These are phyloP conservation scores for Sycophila texana DNA, from an alignment of 2,888 invertebrate genomes.

Conservation along the genomic window DNA sequence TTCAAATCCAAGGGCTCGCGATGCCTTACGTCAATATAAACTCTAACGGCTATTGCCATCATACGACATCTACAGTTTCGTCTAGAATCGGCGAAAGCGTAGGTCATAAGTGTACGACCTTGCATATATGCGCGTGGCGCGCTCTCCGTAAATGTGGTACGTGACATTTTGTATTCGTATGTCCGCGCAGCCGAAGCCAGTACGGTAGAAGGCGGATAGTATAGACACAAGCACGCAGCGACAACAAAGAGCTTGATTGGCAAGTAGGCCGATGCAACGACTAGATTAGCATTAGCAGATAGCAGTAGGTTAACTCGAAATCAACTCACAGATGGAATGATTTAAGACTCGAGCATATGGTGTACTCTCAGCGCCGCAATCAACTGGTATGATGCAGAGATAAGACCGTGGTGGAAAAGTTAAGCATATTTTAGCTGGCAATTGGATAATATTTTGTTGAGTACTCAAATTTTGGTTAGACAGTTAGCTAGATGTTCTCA, in stretches of 20 bases:
- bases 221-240: background rate
- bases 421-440: no score
- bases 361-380: no score
- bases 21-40: background rate
- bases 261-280: constrained; percentile 28
- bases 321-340: constrained; percentile 12
- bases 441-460: no score
- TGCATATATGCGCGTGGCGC: background rate
- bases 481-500: no score
- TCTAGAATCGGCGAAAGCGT: constrained; percentile 2
- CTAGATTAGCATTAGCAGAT: no score
- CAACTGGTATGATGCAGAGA: no score
- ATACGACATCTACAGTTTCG: no score
- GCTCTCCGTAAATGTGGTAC: background rate
- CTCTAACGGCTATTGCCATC: background rate
- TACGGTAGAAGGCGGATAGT: background rate
- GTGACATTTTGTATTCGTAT: background rate
- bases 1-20: constrained; percentile 1
- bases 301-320: background rate
- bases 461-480: no score
- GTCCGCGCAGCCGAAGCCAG: no score
- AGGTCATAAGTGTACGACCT: background rate
- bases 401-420: no score
- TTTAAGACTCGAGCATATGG: background rate
- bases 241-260: constrained; percentile 20